Conservation (phyloP, 2,797 vertebrate genomes). For the Rousettus madagascariensis region DNA sequence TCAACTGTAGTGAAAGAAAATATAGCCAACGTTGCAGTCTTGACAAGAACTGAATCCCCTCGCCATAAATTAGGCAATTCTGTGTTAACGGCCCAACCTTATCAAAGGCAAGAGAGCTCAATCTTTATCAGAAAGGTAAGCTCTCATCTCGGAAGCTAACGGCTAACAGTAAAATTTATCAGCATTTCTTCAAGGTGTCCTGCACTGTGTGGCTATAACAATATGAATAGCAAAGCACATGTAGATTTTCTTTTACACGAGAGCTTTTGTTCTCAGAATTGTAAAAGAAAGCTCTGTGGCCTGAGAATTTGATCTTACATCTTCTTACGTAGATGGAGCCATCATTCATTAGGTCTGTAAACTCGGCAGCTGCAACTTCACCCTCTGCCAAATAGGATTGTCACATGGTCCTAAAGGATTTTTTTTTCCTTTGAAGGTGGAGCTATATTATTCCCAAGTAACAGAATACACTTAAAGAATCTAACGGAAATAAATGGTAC, state of each 20-base stretch:
- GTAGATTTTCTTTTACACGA: constrained; percentile 63
- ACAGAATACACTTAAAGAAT: constrained; percentile 48
- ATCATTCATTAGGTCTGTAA: constrained; percentile 44
- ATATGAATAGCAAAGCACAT: constrained; percentile 55
- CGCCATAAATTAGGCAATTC: neutral
- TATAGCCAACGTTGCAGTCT: neutral
- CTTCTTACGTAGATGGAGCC: neutral
- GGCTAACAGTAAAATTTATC: constrained; percentile 54
- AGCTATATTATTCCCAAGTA: constrained; percentile 67
- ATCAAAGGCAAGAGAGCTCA: neutral
- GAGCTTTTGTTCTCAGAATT: constrained; percentile 13
- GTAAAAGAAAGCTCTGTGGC: neutral
- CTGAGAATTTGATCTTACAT: constrained; percentile 7
- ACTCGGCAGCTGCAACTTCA: constrained; percentile 42
- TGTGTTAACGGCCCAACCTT: neutral
- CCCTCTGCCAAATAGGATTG: neutral
- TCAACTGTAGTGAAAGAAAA: neutral
- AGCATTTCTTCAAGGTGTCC: constrained; percentile 30
- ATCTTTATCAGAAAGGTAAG: constrained; percentile 53
- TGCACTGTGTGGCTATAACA: constrained; percentile 19
- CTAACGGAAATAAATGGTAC: constrained; percentile 57
- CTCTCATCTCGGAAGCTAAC: constrained; percentile 43
- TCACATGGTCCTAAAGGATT: neutral
- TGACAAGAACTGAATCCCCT: neutral
- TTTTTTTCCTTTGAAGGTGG: constrained; percentile 33